Evolutionary conservation across 2,888 invertebrate species (phyloP), one percentile per base, ranked within the genome.

Genomic region (Pammene aurita): DNA sequence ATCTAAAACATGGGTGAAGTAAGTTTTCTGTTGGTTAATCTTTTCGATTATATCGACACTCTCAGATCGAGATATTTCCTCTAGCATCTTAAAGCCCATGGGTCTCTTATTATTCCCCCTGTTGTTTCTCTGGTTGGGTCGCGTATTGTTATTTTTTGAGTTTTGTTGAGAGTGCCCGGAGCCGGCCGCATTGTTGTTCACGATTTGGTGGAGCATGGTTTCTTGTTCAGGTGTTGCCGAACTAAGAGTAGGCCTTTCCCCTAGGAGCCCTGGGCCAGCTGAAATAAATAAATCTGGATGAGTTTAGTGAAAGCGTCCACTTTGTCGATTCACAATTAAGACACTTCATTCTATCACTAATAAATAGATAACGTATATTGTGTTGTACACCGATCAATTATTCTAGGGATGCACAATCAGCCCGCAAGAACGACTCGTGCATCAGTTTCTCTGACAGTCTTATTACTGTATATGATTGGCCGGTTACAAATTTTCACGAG

Each of bases 1-100:
- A 42, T 85, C 74, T 50, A 90, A 58, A 13, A 91, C 70, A n/a
- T 84, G 78, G 14, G 80, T 73, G 71, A 93, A 89, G 4, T 79
- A 80, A 7, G 77, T 75, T 74, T 78, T 85, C 66, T 82, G 84
- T 58, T 80, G 75, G 18, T 83, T 82, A 0, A 93, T 72, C 72
- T 82, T 83, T 11, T 77, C 56, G 11, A 93, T 78, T 7, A 90
- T 81, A 14, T 89, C 87, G 64, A 80, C 80, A 16, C 80, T 77
- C 6, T 89, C 87, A 7, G 80, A 75, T 10, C 78, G 66, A 26
- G 86, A 79, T 38, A 92, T 81, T 63, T 83, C 80, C 76, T 88
- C 79, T 11, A 93, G 77, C 48, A 72, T 76, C 71, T 74, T 80
- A 73, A 87, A 90, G 5, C 83, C 80, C 60, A 81, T 72, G 14